These are phyloP conservation scores for Centropyge bicolor DNA, from an alignment of 2,797 vertebrate species.

Conservation along the genomic window DNA sequence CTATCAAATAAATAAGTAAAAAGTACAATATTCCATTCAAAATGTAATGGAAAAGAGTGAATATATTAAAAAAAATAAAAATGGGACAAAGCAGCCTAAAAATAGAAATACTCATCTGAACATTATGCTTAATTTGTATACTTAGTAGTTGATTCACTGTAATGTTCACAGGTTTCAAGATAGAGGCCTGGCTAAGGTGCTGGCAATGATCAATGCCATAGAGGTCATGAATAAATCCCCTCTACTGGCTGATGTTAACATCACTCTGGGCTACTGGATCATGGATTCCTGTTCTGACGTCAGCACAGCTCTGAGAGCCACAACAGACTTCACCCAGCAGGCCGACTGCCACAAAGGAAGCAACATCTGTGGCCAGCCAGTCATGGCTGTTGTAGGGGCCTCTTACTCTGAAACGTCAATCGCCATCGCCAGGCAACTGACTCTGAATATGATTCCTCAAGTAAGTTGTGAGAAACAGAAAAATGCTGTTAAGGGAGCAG, in stretches of 20 bases:
- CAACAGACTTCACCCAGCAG: constrained; percentile 80
- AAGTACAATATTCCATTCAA: background rate
- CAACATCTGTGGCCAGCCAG: constrained; percentile 71
- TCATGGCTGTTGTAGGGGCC: constrained; percentile 87
- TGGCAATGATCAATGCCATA: constrained; percentile 91
- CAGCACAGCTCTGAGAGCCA: constrained; percentile 85
- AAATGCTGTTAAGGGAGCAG: background rate
- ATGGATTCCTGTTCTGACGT: constrained; percentile 90
- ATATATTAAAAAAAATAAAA: too few species aligned
- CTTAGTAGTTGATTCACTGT: background rate
- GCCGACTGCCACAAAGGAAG: constrained; percentile 55
- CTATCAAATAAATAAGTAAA: background rate
- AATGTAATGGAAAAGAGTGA: too few species aligned
- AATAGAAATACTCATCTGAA: too few species aligned
- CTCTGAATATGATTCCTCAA: constrained; percentile 89
- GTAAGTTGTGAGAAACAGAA: constrained; percentile 70
- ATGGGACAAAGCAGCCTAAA: too few species aligned
- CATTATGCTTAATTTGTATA: too few species aligned
- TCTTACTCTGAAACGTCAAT: constrained; percentile 89
- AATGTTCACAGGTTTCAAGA: constrained; percentile 82
- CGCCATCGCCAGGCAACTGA: constrained; percentile 88
- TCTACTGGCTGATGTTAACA: constrained; percentile 76
- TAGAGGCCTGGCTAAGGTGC: constrained; percentile 78
- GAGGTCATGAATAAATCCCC: constrained; percentile 88
- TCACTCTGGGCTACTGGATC: constrained; percentile 89